Evolutionary conservation across 2,797 vertebrate species (phyloP), one percentile per base, ranked within the genome.

Genomic region (Apogon hyalosoma): DNA sequence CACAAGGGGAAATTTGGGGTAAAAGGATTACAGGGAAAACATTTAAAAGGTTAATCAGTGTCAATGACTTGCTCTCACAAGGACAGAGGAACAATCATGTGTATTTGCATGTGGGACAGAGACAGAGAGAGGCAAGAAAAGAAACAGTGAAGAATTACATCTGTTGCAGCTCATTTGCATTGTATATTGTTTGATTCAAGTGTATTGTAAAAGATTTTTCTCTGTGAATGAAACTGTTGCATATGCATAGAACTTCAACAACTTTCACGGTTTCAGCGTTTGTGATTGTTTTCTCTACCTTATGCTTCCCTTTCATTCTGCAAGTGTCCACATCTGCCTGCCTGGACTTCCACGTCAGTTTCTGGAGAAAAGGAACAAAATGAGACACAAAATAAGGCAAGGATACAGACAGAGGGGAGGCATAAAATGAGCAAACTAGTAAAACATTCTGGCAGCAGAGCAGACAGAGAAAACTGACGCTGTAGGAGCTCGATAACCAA

Each of bases 301-400:
- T 99, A 86, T 98, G 97, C 88, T 99, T 99, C 54, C 98, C 98
- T 91, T 99, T 99, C 98, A 99, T 99, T 93, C 97, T 95, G 93
- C 98, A 99, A 19, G 97, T 99, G 91, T 99, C 97, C 92, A 99
- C 96, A 54, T 99, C 98, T 21, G 94, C 94, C 92, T 98, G 97
- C 85, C 95, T 96, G 92, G 98, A 99, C 94, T 98, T 99, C 98
- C 98, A 99, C 15, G 97, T 99, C 92, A 99, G 89, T 94, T 99
- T 99, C 97, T 99, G 91, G 57, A 60, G 36, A 63, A 59, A 58
- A 66, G n/a, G 45, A 18, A 45, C 31, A 49, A 54, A 16, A 31
- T 5, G 24, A 16, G 2, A 9, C 69, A 14, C 19, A 40, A 4
- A 45, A 65, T 41, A 19, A 45, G 7, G 76, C 7, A 45, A 15